phyloP scores from a whole-genome alignment of 2,888 invertebrate genomes.

The Yponomeuta evonymella region DNA sequence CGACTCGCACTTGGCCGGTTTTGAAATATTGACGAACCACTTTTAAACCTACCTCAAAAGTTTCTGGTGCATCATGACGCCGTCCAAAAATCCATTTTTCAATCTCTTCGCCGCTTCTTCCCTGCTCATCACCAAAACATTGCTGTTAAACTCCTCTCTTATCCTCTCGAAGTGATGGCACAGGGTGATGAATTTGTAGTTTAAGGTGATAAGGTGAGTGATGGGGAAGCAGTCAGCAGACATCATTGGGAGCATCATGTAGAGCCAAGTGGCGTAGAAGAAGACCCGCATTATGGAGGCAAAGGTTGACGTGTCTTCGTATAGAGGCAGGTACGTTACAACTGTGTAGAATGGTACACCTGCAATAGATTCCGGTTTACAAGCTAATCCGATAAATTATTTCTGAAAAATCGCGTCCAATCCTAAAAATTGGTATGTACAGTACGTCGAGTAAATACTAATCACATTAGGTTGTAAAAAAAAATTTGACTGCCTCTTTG shows the following conservation, averaged over 20 bases:
- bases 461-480: no score
- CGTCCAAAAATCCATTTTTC: constrained; percentile 46
- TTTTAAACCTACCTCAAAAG: constrained; percentile 45
- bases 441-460: no score
- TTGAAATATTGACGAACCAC: no score
- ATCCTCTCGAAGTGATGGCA: constrained; percentile 48
- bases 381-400: no score
- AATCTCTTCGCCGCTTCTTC: constrained; percentile 39
- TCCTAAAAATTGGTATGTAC: no score
- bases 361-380: constrained; percentile 22
- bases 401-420: no score
- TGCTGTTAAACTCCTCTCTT: constrained; percentile 39
- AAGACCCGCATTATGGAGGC: constrained; percentile 49
- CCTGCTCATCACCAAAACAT: constrained; percentile 34
- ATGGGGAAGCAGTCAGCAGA: constrained; percentile 63
- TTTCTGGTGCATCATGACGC: constrained; percentile 57
- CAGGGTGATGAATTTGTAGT: constrained; percentile 56
- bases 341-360: constrained; percentile 62
- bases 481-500: no score
- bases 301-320: constrained; percentile 42
- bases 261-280: constrained; percentile 59
- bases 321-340: constrained; percentile 57
- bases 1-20: no score
- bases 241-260: constrained; percentile 69
- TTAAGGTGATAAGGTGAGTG: constrained; percentile 49